Percentiles rank a stretch among this genome's conserved stretches.
phyloP scores from a whole-genome alignment of 2,113 vertebrate genomes.

The Chiloscyllium plagiosum region DNA sequence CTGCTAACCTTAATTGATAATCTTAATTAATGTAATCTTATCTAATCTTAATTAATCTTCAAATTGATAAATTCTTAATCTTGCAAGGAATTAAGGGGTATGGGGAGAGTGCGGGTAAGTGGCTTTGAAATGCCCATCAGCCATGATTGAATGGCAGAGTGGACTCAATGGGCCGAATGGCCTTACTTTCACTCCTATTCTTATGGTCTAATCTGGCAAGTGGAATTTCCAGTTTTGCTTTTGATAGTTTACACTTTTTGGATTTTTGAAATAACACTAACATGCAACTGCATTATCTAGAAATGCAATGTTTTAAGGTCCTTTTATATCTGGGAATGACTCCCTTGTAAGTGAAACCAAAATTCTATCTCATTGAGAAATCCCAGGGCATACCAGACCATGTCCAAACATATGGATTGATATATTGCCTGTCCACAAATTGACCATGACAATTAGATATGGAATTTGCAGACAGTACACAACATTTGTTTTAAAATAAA shows the following conservation, averaged over 20 bases:
- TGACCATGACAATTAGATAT: not conserved
- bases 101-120: no score
- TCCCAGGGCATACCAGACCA: no score
- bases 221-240: not conserved
- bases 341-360: not conserved
- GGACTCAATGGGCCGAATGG: no score
- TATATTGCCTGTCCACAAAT: not conserved
- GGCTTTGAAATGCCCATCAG: no score
- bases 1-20: no score
- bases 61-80: no score
- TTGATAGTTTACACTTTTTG: not conserved
- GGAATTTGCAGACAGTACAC: not conserved
- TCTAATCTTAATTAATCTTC: no score
- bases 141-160: no score
- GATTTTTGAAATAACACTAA: not conserved
- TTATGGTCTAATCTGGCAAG: not conserved
- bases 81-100: no score
- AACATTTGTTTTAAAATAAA: not conserved
- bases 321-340: not conserved
- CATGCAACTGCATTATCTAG: not conserved
- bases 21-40: no score
- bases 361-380: not conserved
- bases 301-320: not conserved
- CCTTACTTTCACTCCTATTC: no score
- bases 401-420: not conserved